phyloP scores from a whole-genome alignment of 2,113 vertebrate genomes.

The Bagarius yarrelli region DNA sequence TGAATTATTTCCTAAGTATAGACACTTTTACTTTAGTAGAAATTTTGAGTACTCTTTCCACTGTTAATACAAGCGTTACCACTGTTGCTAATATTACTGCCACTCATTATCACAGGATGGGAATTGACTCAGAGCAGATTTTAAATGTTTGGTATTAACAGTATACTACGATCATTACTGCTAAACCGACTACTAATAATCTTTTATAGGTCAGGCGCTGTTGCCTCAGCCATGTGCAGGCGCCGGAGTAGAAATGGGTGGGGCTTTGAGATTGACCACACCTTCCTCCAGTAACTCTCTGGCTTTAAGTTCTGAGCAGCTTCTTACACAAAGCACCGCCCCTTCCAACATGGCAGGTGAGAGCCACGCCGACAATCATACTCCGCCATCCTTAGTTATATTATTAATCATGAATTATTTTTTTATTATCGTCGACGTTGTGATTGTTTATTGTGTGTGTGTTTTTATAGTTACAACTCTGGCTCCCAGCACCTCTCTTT shows the following conservation, averaged over 20 bases:
- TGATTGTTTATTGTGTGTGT: not conserved
- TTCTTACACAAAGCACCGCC: conserved; percentile 77
- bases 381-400: too few relatives aligned
- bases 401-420: not conserved
- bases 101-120: too few relatives aligned
- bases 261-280: conserved; percentile 73
- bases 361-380: not conserved
- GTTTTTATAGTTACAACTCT: conserved; percentile 69
- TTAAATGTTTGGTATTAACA: too few relatives aligned
- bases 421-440: too few relatives aligned
- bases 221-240: conserved; percentile 73
- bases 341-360: conserved; percentile 66
- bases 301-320: conserved; percentile 81
- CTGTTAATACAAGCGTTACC: too few relatives aligned
- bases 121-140: too few relatives aligned
- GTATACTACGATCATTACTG: too few relatives aligned
- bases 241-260: conserved; percentile 72
- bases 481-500: conserved; percentile 74
- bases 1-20: too few relatives aligned
- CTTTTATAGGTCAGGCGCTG: conserved; percentile 78
- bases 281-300: conserved; percentile 71
- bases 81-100: too few relatives aligned
- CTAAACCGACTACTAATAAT: not conserved
- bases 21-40: too few relatives aligned
- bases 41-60: too few relatives aligned